These are phyloP conservation scores for Oxyura jamaicensis DNA, from an alignment of 2,113 vertebrate species.

Conservation along the genomic window DNA sequence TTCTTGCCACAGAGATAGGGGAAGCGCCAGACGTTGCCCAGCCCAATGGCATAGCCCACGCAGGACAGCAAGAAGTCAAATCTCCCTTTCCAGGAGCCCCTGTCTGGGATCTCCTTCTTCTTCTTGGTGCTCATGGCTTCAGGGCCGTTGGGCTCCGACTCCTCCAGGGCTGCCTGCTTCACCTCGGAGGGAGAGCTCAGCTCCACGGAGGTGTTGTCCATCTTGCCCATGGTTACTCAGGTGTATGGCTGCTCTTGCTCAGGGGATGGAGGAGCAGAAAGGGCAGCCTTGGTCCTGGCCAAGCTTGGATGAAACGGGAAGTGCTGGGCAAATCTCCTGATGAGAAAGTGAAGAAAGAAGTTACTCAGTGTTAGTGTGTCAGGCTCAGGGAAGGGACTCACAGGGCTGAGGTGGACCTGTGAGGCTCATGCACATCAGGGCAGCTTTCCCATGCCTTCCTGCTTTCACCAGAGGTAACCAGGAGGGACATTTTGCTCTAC, in stretches of 20 bases:
- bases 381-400: neutral
- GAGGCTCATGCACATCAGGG: neutral
- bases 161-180: constrained; percentile 82
- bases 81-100: constrained; percentile 90
- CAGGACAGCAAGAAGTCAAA: constrained; percentile 93
- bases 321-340: neutral
- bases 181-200: constrained; percentile 81
- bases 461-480: neutral
- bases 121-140: constrained; percentile 36
- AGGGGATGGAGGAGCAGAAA: neutral
- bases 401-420: neutral
- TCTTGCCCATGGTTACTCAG: constrained; percentile 82
- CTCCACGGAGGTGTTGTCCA: constrained; percentile 80
- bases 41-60: constrained; percentile 88
- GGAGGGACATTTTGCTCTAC: neutral
- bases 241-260: neutral
- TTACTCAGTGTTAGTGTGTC: neutral
- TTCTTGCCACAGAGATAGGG: constrained; percentile 94
- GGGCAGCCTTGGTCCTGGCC: neutral
- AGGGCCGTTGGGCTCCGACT: constrained; percentile 39
- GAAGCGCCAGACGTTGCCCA: constrained; percentile 93
- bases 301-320: rapidly evolving
- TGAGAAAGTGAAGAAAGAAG: neutral
- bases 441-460: neutral
- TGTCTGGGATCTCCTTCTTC: constrained; percentile 76